Evolutionary conservation across 1,140 invertebrate genomes (phyloP), one percentile per base, ranked within the genome.

Genomic region (Pachypeltis micranthus): DNA sequence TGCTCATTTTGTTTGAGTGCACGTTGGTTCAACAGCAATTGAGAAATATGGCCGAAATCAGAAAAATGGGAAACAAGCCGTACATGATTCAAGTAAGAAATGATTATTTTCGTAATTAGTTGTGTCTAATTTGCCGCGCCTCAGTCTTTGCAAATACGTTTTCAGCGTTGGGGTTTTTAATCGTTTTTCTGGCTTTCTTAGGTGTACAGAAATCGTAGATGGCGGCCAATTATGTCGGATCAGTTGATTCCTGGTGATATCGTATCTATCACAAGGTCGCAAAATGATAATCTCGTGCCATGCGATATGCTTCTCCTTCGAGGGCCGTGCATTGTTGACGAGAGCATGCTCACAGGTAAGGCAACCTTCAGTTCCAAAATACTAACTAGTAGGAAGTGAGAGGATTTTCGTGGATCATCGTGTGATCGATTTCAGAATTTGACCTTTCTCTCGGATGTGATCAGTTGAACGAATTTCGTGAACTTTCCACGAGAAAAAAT

Each of bases 41-140:
- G 3, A 79, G 90, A 67, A 99, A 99, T 74, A 96, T 99, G 92
- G 86, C 92, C n/a, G 95, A 98, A 78, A 98, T 99, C 67, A 80
- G 96, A n/a, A 95, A 97, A 78, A 99, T 99, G 96, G 96, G 96
- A 19, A 98, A 96, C 69, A 96, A 96, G 76, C 93, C 95, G 0
- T 96, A 96, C 72, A 81, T 83, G 63, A 88, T 98, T 67, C 85
- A 85, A 77, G 85, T 87, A 14, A 39, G 34, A 7, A 39, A 59
- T 29, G 59, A 54, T 60, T 44, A n/a, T 2, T 51, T 16, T 62
- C 26, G 7, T 14, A 51, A 28, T 44, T 60, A 19, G 23, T 2
- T 54, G 31, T 61, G 25, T 62, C 55, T 39, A 39, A 31, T 29
- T 27, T 59, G 29, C n/a, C n/a, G n/a, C n/a, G n/a, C n/a, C n/a